phyloP scores from a whole-genome alignment of 2,888 invertebrate species.

The Tetranychus piercei region DNA sequence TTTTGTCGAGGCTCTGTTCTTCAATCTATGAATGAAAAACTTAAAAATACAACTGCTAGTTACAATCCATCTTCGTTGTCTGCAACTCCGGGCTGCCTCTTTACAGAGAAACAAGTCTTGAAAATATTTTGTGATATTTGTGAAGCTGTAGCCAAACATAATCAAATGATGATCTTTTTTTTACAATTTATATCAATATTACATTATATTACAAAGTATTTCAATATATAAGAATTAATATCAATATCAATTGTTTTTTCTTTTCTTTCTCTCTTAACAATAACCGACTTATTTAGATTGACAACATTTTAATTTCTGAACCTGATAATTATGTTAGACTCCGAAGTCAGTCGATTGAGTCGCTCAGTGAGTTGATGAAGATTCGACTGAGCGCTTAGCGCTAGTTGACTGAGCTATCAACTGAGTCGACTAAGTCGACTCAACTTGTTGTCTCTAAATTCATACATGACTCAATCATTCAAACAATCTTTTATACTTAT shows the following conservation, averaged over 20 bases:
- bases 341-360: too few relatives aligned
- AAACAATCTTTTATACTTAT: too few relatives aligned
- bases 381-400: too few relatives aligned
- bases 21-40: slow-evolving; percentile 61
- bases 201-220: too few relatives aligned
- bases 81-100: slow-evolving; percentile 29
- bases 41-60: slow-evolving; percentile 41
- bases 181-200: background rate
- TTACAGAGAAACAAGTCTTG: slow-evolving; percentile 55
- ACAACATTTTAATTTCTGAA: slow-evolving; percentile 65
- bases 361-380: too few relatives aligned
- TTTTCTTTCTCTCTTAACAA: slow-evolving; percentile 4
- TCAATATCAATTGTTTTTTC: background rate
- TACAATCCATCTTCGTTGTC: background rate
- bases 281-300: slow-evolving; percentile 42
- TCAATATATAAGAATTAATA: too few relatives aligned
- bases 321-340: slow-evolving; percentile 62
- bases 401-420: too few relatives aligned
- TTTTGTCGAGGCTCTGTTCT: slow-evolving; percentile 55
- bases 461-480: too few relatives aligned
- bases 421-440: too few relatives aligned
- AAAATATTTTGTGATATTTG: slow-evolving; percentile 77
- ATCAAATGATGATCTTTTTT: background rate
- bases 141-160: slow-evolving; percentile 59
- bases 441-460: too few relatives aligned